These are phyloP conservation scores for Lucifuga dentata DNA, from an alignment of 2,113 vertebrate species.

Conservation along the genomic window DNA sequence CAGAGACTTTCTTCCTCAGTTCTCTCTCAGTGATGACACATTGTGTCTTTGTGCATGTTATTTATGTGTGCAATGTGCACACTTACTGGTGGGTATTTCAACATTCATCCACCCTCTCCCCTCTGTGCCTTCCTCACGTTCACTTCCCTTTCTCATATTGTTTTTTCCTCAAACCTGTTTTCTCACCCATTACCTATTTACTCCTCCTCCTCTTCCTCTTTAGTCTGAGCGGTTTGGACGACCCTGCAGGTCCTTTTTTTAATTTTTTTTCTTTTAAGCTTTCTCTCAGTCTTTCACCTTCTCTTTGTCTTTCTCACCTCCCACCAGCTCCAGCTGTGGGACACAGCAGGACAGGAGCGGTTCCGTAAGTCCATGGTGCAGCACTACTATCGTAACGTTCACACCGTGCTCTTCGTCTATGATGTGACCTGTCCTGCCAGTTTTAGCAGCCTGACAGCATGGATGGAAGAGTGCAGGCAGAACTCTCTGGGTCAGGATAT, in stretches of 20 bases:
- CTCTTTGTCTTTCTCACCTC: background rate
- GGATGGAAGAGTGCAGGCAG: slow-evolving; percentile 95
- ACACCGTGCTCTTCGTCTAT: slow-evolving; percentile 93
- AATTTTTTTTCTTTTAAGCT: too few relatives aligned
- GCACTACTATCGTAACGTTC: slow-evolving; percentile 96
- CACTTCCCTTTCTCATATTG: slow-evolving; percentile 15
- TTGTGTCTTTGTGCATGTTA: background rate
- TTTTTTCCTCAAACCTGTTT: background rate
- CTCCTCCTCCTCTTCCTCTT: background rate
- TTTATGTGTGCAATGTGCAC: background rate
- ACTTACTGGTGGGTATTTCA: slow-evolving; percentile 29
- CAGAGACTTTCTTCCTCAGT: slow-evolving; percentile 13
- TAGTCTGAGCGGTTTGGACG: background rate
- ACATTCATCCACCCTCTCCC: slow-evolving; percentile 16
- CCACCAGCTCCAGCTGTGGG: slow-evolving; percentile 94
- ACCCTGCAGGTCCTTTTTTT: background rate
- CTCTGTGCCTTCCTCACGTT: background rate
- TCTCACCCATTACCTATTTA: background rate
- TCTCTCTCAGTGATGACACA: slow-evolving; percentile 48
- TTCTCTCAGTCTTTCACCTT: background rate
- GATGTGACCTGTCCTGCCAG: slow-evolving; percentile 91
- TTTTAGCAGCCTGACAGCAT: slow-evolving; percentile 87
- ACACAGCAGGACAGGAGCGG: slow-evolving; percentile 95
- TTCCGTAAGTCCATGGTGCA: slow-evolving; percentile 97
- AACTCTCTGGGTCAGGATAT: slow-evolving; percentile 88